These are phyloP conservation scores for Antitype chi DNA, from an alignment of 2,888 invertebrate species.

Conservation along the genomic window DNA sequence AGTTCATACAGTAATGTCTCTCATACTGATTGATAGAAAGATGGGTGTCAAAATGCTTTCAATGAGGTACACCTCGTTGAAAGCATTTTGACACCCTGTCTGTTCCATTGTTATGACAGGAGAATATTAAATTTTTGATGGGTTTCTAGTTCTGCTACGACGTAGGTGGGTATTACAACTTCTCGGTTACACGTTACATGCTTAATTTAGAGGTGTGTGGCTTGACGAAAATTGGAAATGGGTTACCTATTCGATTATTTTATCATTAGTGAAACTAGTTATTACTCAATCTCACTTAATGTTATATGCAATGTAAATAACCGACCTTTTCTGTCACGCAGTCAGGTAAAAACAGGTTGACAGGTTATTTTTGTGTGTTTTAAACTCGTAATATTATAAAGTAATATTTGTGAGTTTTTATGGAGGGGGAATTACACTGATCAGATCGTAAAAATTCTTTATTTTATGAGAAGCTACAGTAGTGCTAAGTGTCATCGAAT, in stretches of 20 bases:
- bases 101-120: conserved; percentile 40
- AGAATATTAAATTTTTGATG: conserved; percentile 2
- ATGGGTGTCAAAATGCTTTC: conserved; percentile 49
- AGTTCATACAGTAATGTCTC: conserved; percentile 11
- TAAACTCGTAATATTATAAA: not conserved
- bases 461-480: not conserved
- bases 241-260: not conserved
- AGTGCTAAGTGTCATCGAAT: not conserved
- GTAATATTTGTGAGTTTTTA: not conserved
- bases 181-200: not conserved
- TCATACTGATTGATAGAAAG: conserved; percentile 35
- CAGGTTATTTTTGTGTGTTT: not conserved
- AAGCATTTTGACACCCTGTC: too few species aligned
- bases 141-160: conserved; percentile 16
- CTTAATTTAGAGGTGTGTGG: conserved; percentile 14
- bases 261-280: conserved; percentile 4
- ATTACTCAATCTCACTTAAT: not conserved
- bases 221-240: conserved; percentile 25
- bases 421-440: not conserved
- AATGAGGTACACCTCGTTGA: too few species aligned
- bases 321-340: not conserved
- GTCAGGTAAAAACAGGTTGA: not conserved
- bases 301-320: not conserved
- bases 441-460: not conserved
- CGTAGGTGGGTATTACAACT: not conserved